Conservation (phyloP, 2,113 vertebrate species). For the Datnioides undecimradiatus region DNA sequence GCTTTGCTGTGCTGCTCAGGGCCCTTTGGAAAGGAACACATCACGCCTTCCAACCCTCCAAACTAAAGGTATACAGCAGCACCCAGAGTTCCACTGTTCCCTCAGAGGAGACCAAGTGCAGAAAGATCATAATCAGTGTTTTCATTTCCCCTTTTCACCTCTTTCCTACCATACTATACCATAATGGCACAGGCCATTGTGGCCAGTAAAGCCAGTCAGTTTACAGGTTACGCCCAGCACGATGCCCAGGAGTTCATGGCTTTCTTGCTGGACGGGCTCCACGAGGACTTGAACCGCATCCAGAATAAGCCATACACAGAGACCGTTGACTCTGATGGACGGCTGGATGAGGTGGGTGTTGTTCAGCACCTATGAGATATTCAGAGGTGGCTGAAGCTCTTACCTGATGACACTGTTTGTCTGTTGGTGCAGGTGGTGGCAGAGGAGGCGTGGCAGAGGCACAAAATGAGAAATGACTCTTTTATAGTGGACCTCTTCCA, state of each 20-base stretch:
- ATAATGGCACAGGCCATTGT: conserved; percentile 94
- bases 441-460: conserved; percentile 97
- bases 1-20: conserved; percentile 94
- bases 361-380: background rate
- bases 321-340: conserved; percentile 95
- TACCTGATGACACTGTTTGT: conserved; percentile 4
- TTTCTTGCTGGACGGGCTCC: conserved; percentile 96
- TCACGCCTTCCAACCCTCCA: conserved; percentile 97
- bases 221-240: conserved; percentile 97
- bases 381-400: background rate
- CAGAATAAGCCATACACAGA: conserved; percentile 99
- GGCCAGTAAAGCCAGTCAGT: conserved; percentile 98
- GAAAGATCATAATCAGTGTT: background rate
- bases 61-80: conserved; percentile 90
- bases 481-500: conserved; percentile 99
- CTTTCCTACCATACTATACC: too few species aligned
- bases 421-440: conserved; percentile 89
- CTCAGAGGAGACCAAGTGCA: background rate
- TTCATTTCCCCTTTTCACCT: background rate
- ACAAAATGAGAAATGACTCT: conserved; percentile 98
- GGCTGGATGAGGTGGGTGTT: conserved; percentile 90
- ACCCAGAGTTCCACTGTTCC: background rate
- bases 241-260: conserved; percentile 99
- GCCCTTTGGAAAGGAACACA: conserved; percentile 98
- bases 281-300: conserved; percentile 98